phyloP scores from a whole-genome alignment of 2,113 vertebrate genomes.

The Cygnus buccinator region DNA sequence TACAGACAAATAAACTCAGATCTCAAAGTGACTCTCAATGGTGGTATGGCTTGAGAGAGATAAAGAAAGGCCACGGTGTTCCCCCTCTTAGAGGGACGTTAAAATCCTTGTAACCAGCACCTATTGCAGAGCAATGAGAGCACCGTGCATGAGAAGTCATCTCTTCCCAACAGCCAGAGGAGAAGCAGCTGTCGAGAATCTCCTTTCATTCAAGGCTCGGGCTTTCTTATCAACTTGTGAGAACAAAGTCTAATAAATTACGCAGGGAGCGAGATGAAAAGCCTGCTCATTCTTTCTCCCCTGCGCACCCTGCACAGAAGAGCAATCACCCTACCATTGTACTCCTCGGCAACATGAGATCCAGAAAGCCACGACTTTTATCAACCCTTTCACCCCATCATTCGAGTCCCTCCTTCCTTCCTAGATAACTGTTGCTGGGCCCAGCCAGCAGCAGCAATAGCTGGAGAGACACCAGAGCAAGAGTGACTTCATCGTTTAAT shows the following conservation, averaged over 20 bases:
- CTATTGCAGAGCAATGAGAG: background rate
- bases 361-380: background rate
- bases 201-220: background rate
- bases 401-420: background rate
- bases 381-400: background rate
- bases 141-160: background rate
- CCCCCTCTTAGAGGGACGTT: background rate
- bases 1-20: background rate
- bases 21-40: background rate
- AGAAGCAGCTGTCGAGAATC: background rate
- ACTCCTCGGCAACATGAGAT: background rate
- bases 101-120: background rate
- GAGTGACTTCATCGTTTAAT: background rate
- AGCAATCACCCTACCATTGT: accelerated
- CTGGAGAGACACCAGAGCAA: background rate
- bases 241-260: background rate
- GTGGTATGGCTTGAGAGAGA: background rate
- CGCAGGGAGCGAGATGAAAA: background rate
- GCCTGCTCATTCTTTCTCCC: background rate
- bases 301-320: background rate
- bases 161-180: background rate
- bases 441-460: background rate
- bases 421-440: background rate
- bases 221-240: background rate
- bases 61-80: background rate